Percentiles rank a stretch among this genome's conserved stretches.
These are phyloP conservation scores for Terebella lapidaria DNA, from an alignment of 2,888 invertebrate genomes.

Conservation along the genomic window DNA sequence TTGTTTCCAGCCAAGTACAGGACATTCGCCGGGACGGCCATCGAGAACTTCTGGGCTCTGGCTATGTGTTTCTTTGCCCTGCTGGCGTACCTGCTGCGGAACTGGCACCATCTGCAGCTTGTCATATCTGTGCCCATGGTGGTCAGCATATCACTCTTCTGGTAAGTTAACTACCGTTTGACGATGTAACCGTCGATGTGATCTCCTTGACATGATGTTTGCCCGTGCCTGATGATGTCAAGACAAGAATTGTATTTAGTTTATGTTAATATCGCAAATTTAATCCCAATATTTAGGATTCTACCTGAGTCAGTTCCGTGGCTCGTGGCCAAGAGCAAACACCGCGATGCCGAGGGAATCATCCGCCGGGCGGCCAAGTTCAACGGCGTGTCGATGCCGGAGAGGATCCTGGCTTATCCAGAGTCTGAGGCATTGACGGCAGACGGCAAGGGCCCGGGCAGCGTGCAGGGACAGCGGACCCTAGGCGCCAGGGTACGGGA, in stretches of 20 bases:
- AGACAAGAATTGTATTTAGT: no score
- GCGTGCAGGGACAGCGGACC: not conserved
- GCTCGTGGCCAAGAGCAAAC: constrained; percentile 25
- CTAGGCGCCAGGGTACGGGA: not conserved
- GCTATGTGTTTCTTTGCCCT: constrained; percentile 27
- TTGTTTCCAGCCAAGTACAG: constrained; percentile 29
- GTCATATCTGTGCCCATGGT: constrained; percentile 21
- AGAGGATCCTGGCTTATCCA: constrained; percentile 15
- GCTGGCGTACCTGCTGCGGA: constrained; percentile 27
- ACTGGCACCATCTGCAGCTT: constrained; percentile 31
- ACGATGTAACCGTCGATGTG: no score
- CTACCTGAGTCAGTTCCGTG: constrained; percentile 29
- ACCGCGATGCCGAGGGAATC: constrained; percentile 23
- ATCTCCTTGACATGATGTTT: no score
- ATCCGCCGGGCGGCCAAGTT: constrained; percentile 25
- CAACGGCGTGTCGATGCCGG: constrained; percentile 23
- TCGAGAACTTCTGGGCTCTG: constrained; percentile 28
- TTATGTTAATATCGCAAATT: no score
- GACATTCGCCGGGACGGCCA: constrained; percentile 26
- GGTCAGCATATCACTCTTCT: constrained; percentile 24
- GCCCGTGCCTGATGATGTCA: no score
- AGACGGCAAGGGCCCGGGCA: not conserved
- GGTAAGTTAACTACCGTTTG: no score
- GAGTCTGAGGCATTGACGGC: not conserved
- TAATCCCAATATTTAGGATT: constrained; percentile 21